A percentile compares a stretch with the other conserved stretches of the same genome.
These are phyloP conservation scores for Heliconius eleuchia DNA, from an alignment of 1,140 invertebrate species.

Conservation along the genomic window DNA sequence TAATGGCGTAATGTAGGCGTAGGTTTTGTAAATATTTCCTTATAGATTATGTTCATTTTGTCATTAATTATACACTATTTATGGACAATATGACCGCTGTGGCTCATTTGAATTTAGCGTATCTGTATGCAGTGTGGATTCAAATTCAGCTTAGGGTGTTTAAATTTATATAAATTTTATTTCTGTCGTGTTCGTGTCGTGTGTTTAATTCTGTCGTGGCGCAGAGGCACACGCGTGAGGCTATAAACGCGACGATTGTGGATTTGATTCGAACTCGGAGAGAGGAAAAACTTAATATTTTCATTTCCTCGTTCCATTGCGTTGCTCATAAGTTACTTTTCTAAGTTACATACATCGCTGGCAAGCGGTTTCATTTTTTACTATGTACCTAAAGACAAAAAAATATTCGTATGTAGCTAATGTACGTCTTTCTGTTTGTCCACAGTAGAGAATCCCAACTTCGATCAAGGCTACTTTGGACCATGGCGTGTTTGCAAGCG, in stretches of 20 bases:
- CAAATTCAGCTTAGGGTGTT: background rate
- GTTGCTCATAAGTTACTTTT: no score
- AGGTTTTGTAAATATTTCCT: background rate
- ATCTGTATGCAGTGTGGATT: background rate
- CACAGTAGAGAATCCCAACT: conserved; percentile 82
- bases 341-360: no score
- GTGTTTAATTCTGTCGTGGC: no score
- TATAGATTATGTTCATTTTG: background rate
- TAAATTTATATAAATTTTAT: background rate
- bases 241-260: no score
- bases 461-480: conserved; percentile 91
- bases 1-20: background rate
- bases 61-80: background rate
- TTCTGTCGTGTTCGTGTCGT: no score
- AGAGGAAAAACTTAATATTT: no score
- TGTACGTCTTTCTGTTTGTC: conserved; percentile 41
- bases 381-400: no score
- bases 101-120: no score
- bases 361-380: no score
- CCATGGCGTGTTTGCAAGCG: conserved; percentile 92
- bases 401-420: background rate
- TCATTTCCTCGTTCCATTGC: no score
- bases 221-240: no score
- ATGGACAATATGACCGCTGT: background rate
- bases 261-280: no score